Evolutionary conservation across 2,888 invertebrate genomes (phyloP), one percentile per base, ranked within the genome.

Genomic region (Parnassius orleans): DNA sequence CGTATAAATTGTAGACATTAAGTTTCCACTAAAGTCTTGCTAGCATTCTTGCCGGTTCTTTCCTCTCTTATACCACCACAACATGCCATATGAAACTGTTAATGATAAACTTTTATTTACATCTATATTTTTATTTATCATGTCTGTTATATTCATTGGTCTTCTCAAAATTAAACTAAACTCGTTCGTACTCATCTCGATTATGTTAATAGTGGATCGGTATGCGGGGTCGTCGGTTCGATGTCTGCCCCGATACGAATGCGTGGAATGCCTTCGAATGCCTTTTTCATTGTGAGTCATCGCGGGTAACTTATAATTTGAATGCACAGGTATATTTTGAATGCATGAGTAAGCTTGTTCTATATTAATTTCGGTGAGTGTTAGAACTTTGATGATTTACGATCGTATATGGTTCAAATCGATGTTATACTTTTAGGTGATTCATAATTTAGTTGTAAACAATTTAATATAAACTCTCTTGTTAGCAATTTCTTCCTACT

Each of bases 191-290:
- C n/a, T 52, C 51, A 53, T 57, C 53, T 60, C 60, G 52, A 61
- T 65, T 65, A 63, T 67, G 67, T 64, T 66, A 67, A 64, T 67
- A 61, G 48, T 44, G 57, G 60, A 14, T 64, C 62, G 67, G 65
- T 62, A 65, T 68, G 67, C 54, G 67, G 66, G 69, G 66, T 66
- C 68, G 66, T 59, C 62, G 64, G 65, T 66, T 68, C 63, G 65
- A 66, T 66, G 65, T 57, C 65, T 69, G 68, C 48, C 15, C 59
- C 64, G 65, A 66, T 57, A 60, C 61, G 57, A 66, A 64, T 57
- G 60, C 63, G 15, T 52, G 64, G 63, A 63, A 65, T 64, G 61
- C 59, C 65, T 67, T 65, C 53, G 44, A 41, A 48, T 48, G 48
- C 41, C 56, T 63, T 65, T 53, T 66, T 64, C 48, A 53, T 53